Evolutionary conservation across 2,888 invertebrate species (phyloP), one percentile per base, ranked within the genome.

Genomic region (Xestia xanthographa): DNA sequence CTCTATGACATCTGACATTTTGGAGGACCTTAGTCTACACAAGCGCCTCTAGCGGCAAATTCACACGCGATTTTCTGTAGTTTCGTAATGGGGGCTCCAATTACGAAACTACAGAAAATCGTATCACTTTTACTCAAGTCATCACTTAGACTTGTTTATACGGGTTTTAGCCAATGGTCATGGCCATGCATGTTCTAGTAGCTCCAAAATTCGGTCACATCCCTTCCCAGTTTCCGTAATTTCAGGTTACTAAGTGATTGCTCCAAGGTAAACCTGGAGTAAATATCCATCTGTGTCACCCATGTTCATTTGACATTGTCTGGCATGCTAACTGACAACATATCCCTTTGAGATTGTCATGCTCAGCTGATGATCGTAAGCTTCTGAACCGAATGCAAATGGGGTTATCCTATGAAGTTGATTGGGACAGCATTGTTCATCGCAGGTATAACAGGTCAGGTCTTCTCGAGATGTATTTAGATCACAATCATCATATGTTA

Each of bases 291-390:
- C 66, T 62, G 43, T 75, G 65, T 68, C 79, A 38, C 34, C n/a
- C 14, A 22, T 41, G n/a, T 29, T 45, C 75, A 80, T 79, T 67
- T 53, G 75, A 75, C 34, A 68, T 2, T 65, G 65, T 67, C 67
- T 26, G 8, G n/a, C 20, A 63, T 45, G 79, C 14, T 79, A 17
- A 48, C 66, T 50, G 50, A 48, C 22, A 20, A 20, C 12, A 34
- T 43, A 45, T 65, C 8, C 34, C 22, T 65, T 68, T 75, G 29
- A 41, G 8, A 50, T 26, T 5, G 29, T 48, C 73, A 56, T 66
- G 41, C 41, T 50, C 45, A 45, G 26, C 70, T 70, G 53, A 63
- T 62, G 60, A n/a, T 43, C 22, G 53, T n/a, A 20, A 41, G 22
- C 11, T 66, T 26, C 3, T 17, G 3, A 60, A 20, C 20, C 4